phyloP scores from a whole-genome alignment of 2,888 invertebrate genomes.

The Cacoxenus indagator region DNA sequence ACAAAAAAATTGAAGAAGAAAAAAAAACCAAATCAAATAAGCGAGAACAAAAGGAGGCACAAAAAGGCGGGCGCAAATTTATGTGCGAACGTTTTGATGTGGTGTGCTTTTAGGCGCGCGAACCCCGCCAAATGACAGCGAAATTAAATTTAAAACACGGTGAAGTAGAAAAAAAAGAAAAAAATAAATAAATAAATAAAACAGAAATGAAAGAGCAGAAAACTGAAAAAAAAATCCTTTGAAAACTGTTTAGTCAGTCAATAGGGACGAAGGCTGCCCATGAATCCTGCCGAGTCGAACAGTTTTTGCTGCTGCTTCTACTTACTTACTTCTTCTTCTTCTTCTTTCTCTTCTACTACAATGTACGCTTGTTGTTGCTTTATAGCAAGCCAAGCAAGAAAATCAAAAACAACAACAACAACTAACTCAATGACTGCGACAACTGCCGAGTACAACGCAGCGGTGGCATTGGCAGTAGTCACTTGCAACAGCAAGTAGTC shows the following conservation, averaged over 20 bases:
- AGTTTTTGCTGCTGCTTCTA: too few relatives aligned
- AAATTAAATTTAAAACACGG: constrained; percentile 29
- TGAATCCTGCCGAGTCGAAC: too few relatives aligned
- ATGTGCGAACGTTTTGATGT: constrained; percentile 36
- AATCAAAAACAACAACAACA: neutral
- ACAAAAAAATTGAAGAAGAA: constrained; percentile 9
- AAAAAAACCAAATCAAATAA: constrained; percentile 27
- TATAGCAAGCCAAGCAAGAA: too few relatives aligned
- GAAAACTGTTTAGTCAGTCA: too few relatives aligned
- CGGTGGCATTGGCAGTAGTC: too few relatives aligned
- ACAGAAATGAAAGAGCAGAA: constrained; percentile 29
- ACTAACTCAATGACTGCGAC: neutral
- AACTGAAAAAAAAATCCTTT: too few relatives aligned
- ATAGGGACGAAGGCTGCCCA: too few relatives aligned
- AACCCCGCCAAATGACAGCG: constrained; percentile 27
- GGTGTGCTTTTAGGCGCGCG: constrained; percentile 57
- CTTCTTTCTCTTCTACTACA: too few relatives aligned
- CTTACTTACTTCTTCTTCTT: neutral
- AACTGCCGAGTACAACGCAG: too few relatives aligned
- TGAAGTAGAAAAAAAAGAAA: constrained; percentile 24
- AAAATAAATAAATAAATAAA: constrained; percentile 19
- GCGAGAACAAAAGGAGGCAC: constrained; percentile 41
- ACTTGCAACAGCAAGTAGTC: too few relatives aligned
- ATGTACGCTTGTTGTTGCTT: too few relatives aligned
- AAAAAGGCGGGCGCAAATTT: constrained; percentile 46